Evolutionary conservation across 2,888 invertebrate genomes (phyloP).

Genomic region (Spodoptera picta): DNA sequence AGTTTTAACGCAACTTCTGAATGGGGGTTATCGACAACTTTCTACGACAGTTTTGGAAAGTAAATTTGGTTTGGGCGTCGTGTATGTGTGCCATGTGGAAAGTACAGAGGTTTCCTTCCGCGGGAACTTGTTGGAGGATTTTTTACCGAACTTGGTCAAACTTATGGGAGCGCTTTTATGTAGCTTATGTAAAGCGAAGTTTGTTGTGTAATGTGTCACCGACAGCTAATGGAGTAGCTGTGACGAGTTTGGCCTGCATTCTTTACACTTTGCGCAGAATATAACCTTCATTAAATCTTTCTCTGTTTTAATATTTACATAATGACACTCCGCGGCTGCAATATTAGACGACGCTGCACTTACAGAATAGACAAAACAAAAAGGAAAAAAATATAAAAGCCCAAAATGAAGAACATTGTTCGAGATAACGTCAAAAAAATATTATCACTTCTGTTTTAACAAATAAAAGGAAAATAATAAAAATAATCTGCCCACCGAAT

Average conservation of each 20-base stretch:
- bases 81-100: conserved; percentile 9
- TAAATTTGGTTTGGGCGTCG: conserved; percentile 17
- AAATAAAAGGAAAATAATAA: conserved; percentile 1
- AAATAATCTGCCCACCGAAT: conserved; percentile 4
- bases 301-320: conserved; percentile 1
- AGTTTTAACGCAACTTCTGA: conserved; percentile 43
- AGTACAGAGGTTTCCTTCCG: conserved; percentile 6
- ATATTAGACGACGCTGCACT: not conserved
- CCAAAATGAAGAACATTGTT: conserved; percentile 6
- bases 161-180: too few relatives aligned
- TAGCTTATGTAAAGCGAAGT: too few relatives aligned
- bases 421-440: conserved; percentile 7
- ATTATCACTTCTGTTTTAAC: not conserved
- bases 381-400: conserved; percentile 1
- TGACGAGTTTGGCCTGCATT: too few relatives aligned
- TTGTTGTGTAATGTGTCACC: too few relatives aligned
- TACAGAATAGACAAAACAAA: not conserved
- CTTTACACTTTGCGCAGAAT: too few relatives aligned
- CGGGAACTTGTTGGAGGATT: not conserved
- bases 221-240: too few relatives aligned
- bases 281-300: too few relatives aligned
- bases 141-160: not conserved
- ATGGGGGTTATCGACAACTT: conserved; percentile 36
- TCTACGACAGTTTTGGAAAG: conserved; percentile 29
- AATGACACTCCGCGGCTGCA: not conserved